Conservation (phyloP, 2,797 vertebrate species). For the Ambastaia sidthimunki region DNA sequence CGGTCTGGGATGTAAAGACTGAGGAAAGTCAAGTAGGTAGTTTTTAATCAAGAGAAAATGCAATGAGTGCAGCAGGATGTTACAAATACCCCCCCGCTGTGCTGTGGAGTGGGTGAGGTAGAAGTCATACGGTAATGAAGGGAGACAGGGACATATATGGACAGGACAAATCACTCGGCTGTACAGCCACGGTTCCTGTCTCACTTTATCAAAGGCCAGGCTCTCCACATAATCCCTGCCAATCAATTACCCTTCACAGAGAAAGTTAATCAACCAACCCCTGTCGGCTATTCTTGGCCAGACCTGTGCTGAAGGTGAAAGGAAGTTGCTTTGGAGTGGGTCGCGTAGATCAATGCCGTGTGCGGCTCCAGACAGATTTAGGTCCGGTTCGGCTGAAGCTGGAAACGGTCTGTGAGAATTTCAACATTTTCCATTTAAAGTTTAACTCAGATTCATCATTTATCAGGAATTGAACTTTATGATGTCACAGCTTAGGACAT, state of each 20-base stretch:
- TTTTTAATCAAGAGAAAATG: conserved; percentile 60
- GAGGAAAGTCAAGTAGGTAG: conserved; percentile 44
- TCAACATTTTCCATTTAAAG: too few relatives aligned
- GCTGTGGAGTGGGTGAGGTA: conserved; percentile 59
- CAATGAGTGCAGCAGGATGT: conserved; percentile 58
- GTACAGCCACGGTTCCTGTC: conserved; percentile 58
- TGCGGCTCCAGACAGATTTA: conserved; percentile 12
- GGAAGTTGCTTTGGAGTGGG: conserved; percentile 63
- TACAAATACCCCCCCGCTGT: conserved; percentile 61
- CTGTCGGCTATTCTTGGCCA: conserved; percentile 62
- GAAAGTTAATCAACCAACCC: conserved; percentile 71
- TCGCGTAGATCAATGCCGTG: conserved; percentile 50
- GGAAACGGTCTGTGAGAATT: not conserved
- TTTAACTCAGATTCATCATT: too few relatives aligned
- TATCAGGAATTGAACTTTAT: too few relatives aligned
- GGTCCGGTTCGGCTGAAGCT: not conserved
- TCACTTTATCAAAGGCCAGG: conserved; percentile 67
- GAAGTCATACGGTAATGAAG: conserved; percentile 70
- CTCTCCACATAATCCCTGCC: conserved; percentile 72
- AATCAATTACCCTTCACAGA: conserved; percentile 76
- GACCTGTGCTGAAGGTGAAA: conserved; percentile 63
- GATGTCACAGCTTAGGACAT: too few relatives aligned
- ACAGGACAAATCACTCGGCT: conserved; percentile 58
- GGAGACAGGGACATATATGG: conserved; percentile 64
- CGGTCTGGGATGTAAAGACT: conserved; percentile 33